phyloP scores from a whole-genome alignment of 2,888 invertebrate species.

The Ceramica pisi region DNA sequence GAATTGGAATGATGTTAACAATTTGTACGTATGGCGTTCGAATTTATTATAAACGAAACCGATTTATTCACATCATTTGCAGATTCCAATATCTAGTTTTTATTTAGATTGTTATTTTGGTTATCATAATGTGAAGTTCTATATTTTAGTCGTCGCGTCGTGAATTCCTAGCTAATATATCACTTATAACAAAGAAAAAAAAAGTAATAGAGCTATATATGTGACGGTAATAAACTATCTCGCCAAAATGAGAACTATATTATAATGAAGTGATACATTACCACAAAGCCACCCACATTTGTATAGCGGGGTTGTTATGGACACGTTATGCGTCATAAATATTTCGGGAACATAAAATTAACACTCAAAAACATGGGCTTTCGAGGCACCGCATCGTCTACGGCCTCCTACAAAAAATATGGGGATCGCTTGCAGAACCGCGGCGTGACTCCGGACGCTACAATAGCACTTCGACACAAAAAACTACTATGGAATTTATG shows the following conservation, averaged over 20 bases:
- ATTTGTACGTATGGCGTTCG: background rate
- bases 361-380: constrained; percentile 90
- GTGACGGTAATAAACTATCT: constrained; percentile 52
- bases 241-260: constrained; percentile 68
- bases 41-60: constrained; percentile 11
- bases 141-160: constrained; percentile 27
- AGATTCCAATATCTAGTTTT: constrained; percentile 24
- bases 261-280: constrained; percentile 88
- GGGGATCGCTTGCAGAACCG: constrained; percentile 87
- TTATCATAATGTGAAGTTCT: constrained; percentile 13
- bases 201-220: constrained; percentile 43
- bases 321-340: constrained; percentile 90
- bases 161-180: constrained; percentile 35
- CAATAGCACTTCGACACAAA: constrained; percentile 69
- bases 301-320: constrained; percentile 88
- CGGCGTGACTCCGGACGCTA: constrained; percentile 74
- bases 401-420: constrained; percentile 86
- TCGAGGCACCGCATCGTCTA: constrained; percentile 90
- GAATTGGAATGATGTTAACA: constrained; percentile 20
- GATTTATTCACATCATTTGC: constrained; percentile 18
- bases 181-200: constrained; percentile 32
- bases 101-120: constrained; percentile 20
- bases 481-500: constrained; percentile 54
- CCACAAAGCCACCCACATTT: constrained; percentile 89
- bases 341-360: constrained; percentile 91